Conservation (phyloP, 35 echinoderm and acorn worm species). For the Apostichopus japonicus region DNA sequence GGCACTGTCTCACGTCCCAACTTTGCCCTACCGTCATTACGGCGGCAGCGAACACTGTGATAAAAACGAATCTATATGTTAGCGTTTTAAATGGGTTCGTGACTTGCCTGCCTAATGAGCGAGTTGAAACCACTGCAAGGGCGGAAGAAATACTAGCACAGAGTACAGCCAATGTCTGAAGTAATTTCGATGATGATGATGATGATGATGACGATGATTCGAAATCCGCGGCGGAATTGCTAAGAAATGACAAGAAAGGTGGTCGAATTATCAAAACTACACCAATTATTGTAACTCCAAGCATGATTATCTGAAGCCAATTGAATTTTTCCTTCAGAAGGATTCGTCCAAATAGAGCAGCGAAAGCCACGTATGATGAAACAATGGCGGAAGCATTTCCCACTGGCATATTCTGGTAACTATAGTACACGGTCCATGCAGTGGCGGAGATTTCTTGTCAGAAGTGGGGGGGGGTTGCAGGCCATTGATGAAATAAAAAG, state of each 20-base stretch:
- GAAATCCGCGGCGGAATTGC: not conserved
- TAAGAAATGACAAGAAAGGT: not conserved
- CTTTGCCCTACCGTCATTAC: not conserved
- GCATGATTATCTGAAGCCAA: not conserved
- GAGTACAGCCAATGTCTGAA: not conserved
- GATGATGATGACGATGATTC: not conserved
- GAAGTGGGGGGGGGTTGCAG: no score
- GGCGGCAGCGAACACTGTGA: not conserved
- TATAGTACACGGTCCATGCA: constrained; percentile 1
- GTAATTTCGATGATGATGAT: not conserved
- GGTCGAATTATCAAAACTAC: constrained; percentile 3
- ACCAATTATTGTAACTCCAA: not conserved
- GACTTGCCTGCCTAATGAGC: not conserved
- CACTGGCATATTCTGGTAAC: constrained; percentile 17
- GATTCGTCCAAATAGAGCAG: not conserved
- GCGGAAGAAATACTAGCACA: not conserved
- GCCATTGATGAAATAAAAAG: no score
- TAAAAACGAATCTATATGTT: not conserved
- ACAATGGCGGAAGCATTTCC: constrained; percentile 13
- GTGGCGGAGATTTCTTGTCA: no score
- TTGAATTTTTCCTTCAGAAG: constrained; percentile 3
- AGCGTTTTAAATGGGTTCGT: not conserved
- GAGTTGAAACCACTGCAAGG: not conserved
- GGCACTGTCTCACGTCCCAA: not conserved
- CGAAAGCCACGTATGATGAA: not conserved